Evolutionary conservation across 2,113 vertebrate species (phyloP), one percentile per base, ranked within the genome.

Genomic region (Oncorhynchus gorbuscha): DNA sequence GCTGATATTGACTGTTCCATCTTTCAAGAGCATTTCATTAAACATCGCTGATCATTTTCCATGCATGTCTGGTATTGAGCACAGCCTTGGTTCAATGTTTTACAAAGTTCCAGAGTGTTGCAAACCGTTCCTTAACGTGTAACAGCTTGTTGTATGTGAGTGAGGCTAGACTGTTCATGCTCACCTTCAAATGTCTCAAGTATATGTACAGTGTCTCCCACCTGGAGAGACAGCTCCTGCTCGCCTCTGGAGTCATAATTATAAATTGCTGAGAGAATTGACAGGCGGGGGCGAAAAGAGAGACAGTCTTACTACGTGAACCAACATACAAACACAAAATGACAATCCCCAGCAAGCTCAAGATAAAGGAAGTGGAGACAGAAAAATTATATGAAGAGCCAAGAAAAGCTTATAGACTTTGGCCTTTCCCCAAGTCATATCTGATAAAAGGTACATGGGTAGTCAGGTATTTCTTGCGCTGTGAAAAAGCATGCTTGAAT

Each of bases 161-260:
- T 83, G 77, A 87, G 61, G 83, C 89, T 77, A 70, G 58, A 14
- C 62, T 39, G 65, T 71, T 85, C 11, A 78, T 7, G 76, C 95
- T 92, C 80, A 98, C 97, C 97, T 94, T 98, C 96, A 26, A 96
- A 93, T 90, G 95, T 97, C 94, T 99, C 97, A 91, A 98, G 92
- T 84, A 99, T 98, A 91, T 99, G 96, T 69, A 99, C 96, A 0
- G 96, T 96, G 87, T 99, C 97, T 0, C 97, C 97, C 13, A 99
- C 96, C 90, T 97, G 96, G 75, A 99, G 91, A 81, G 94, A 93
- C 61, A 98, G 94, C 86, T 98, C 97, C 88, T 94, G 94, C 72
- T 95, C 94, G 51, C 94, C 94, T 26, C 58, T 84, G 3, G 95
- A 91, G 4, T 94, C 88, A 5, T 95, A 99, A 85, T 98, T 99